A percentile compares a stretch with the other conserved stretches of the same genome.
phyloP scores from a whole-genome alignment of 2,888 invertebrate species.

The Ephialtes manifestator region DNA sequence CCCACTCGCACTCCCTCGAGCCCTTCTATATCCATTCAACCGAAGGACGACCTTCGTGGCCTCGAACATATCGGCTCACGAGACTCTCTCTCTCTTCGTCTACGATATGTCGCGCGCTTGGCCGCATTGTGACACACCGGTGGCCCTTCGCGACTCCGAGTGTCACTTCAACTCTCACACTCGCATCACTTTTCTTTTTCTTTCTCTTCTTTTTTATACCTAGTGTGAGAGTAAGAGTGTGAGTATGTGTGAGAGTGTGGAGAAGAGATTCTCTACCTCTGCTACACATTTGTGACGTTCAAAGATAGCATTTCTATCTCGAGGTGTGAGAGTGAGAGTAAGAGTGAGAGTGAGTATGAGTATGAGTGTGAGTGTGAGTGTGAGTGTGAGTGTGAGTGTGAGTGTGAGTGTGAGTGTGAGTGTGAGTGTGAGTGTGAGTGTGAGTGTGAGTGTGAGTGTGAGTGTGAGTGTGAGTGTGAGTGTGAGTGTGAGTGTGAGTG shows the following conservation, averaged over 20 bases:
- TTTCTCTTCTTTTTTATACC: background rate
- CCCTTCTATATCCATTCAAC: conserved; percentile 65
- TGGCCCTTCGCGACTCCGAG: conserved; percentile 67
- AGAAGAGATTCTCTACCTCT: conserved; percentile 31
- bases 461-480: background rate
- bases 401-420: background rate
- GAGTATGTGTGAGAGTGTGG: background rate
- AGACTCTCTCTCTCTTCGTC: conserved; percentile 33
- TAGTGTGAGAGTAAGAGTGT: background rate
- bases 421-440: conserved; percentile 40
- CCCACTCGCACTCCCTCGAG: conserved; percentile 39
- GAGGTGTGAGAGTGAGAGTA: conserved; percentile 73
- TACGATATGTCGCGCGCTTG: conserved; percentile 24
- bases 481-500: conserved; percentile 40
- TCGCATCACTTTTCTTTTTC: conserved; percentile 42
- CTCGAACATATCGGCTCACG: conserved; percentile 43
- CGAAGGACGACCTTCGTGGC: conserved; percentile 58
- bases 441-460: conserved; percentile 47
- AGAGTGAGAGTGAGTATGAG: too few species aligned
- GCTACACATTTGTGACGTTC: conserved; percentile 53
- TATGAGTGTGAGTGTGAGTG: conserved; percentile 40
- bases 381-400: conserved; percentile 47
- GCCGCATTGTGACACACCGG: conserved; percentile 63
- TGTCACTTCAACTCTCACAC: conserved; percentile 68
- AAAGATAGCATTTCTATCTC: conserved; percentile 73